phyloP scores from a whole-genome alignment of 2,797 vertebrate species.

The Xiphorhynchus erythropygius region DNA sequence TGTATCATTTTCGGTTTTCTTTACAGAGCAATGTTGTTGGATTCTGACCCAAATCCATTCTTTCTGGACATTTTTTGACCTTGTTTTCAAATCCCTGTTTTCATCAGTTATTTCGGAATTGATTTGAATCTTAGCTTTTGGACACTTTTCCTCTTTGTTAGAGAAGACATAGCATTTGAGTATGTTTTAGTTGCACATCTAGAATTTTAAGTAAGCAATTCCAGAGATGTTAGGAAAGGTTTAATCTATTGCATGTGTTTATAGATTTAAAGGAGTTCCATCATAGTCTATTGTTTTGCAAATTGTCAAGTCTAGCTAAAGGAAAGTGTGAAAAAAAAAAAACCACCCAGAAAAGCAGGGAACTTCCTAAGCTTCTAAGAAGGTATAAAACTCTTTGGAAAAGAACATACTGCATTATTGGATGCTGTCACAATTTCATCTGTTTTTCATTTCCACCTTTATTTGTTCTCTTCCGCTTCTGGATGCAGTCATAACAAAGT shows the following conservation, averaged over 20 bases:
- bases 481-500: neutral
- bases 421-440: neutral
- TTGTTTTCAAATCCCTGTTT: neutral
- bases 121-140: neutral
- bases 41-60: neutral
- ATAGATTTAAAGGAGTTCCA: neutral
- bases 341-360: neutral
- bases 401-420: neutral
- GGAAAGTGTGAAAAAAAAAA: neutral
- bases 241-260: neutral
- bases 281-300: neutral
- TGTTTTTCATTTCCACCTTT: neutral
- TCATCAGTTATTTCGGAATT: neutral
- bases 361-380: neutral
- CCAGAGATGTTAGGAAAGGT: neutral
- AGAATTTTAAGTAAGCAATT: neutral
- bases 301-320: neutral
- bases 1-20: neutral
- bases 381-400: neutral
- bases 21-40: neutral
- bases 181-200: neutral
- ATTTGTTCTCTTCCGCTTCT: neutral
- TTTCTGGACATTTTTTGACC: neutral
- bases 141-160: neutral
- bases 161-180: neutral